These are phyloP conservation scores for Eupithecia inturbata DNA, from an alignment of 2,888 invertebrate genomes.

Conservation along the genomic window DNA sequence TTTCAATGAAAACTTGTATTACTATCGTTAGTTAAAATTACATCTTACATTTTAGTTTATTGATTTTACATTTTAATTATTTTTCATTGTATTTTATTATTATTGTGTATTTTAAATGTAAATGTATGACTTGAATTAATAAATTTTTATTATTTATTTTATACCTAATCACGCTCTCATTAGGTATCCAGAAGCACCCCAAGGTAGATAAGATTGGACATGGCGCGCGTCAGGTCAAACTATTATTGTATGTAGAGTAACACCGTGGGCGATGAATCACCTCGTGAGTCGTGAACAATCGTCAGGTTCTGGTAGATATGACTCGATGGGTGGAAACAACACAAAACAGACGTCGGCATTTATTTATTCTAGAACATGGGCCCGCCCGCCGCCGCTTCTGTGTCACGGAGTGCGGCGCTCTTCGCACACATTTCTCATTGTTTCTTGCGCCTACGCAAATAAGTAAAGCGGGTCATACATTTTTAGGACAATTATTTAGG, in stretches of 20 bases:
- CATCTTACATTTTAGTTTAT: too few species aligned
- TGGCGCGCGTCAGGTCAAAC: background rate
- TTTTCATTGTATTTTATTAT: too few species aligned
- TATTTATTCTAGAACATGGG: background rate
- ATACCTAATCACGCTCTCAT: background rate
- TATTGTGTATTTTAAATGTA: too few species aligned
- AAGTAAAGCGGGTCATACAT: slow-evolving; percentile 10
- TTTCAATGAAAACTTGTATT: too few species aligned
- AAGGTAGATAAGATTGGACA: background rate
- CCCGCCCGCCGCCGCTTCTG: background rate
- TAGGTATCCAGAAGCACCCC: background rate
- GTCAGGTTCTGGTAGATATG: background rate
- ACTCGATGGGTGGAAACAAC: slow-evolving; percentile 18
- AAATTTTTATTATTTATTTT: too few species aligned
- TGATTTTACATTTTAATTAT: too few species aligned
- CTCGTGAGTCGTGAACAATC: background rate
- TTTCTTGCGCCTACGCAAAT: slow-evolving; percentile 14
- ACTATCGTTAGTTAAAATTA: too few species aligned
- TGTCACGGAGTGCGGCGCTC: background rate
- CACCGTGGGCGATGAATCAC: background rate
- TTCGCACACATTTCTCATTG: background rate
- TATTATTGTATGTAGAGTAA: background rate
- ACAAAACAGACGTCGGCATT: slow-evolving; percentile 17
- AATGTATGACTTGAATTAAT: too few species aligned
- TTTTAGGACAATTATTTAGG: background rate